These are phyloP conservation scores for Alexandromys fortis DNA, from an alignment of 2,113 vertebrate genomes.

Conservation along the genomic window DNA sequence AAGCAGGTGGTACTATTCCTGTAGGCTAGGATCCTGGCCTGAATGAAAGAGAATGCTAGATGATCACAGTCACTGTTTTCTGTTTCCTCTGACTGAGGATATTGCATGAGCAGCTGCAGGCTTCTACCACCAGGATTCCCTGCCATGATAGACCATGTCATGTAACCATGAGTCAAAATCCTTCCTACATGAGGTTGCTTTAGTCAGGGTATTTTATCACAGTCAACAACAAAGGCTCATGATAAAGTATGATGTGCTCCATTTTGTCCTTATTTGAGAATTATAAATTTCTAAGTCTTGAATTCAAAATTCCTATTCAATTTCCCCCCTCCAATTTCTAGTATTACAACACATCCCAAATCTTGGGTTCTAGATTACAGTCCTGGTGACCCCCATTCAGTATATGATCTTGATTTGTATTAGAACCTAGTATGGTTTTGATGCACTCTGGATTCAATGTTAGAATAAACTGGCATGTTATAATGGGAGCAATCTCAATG, in stretches of 20 bases:
- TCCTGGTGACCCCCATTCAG: background rate
- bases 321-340: background rate
- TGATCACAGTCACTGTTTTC: background rate
- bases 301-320: background rate
- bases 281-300: background rate
- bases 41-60: background rate
- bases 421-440: background rate
- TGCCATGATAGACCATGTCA: background rate
- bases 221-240: background rate
- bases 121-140: too few relatives aligned
- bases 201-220: background rate
- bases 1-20: background rate
- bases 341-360: background rate
- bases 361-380: background rate
- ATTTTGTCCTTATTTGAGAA: constrained; percentile 23
- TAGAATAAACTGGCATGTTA: background rate
- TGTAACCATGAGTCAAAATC: background rate
- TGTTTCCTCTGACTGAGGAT: background rate
- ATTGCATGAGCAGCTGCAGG: background rate
- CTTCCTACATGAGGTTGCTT: background rate
- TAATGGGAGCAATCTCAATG: background rate
- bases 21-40: background rate
- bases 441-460: background rate
- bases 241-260: background rate
- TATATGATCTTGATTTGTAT: background rate